Conservation (phyloP, 2,888 invertebrate species). For the Drosophila nr. medialis region DNA sequence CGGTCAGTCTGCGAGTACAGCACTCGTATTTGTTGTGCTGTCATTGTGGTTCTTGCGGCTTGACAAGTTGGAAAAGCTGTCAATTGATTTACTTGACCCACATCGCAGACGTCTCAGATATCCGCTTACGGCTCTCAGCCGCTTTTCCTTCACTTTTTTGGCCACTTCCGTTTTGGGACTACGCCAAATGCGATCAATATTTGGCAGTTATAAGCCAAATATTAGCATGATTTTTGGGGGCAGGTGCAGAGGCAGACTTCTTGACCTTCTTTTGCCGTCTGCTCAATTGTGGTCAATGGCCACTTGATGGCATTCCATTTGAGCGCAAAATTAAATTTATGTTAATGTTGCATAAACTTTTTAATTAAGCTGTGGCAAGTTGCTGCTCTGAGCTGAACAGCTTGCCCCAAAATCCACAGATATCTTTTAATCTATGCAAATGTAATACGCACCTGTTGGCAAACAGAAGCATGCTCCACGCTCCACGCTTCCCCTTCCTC, state of each 20-base stretch:
- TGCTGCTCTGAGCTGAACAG: conserved; percentile 27
- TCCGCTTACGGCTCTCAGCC: conserved; percentile 8
- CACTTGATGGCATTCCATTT: conserved; percentile 34
- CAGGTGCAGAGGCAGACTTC: conserved; percentile 4
- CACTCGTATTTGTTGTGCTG: not conserved
- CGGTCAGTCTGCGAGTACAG: not conserved
- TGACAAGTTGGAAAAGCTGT: conserved; percentile 55
- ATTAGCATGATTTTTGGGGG: conserved; percentile 1
- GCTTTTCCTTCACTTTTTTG: conserved; percentile 16
- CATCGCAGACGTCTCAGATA: conserved; percentile 35
- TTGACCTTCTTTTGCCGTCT: conserved; percentile 18
- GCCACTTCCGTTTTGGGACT: conserved; percentile 16
- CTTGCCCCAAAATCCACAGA: conserved; percentile 22
- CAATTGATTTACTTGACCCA: conserved; percentile 78
- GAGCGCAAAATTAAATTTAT: conserved; percentile 66
- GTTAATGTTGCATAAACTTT: conserved; percentile 73
- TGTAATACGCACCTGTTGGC: conserved; percentile 71
- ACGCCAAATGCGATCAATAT: conserved; percentile 64
- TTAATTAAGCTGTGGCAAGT: conserved; percentile 64
- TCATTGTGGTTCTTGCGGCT: conserved; percentile 15
- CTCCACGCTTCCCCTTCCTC: not conserved
- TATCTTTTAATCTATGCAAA: conserved; percentile 71
- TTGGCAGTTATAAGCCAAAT: conserved; percentile 46
- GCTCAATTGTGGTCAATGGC: conserved; percentile 38
- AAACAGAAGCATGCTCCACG: conserved; percentile 4